These are phyloP conservation scores for Erythrocebus patas DNA, from an alignment of 2,113 vertebrate species.

Conservation along the genomic window DNA sequence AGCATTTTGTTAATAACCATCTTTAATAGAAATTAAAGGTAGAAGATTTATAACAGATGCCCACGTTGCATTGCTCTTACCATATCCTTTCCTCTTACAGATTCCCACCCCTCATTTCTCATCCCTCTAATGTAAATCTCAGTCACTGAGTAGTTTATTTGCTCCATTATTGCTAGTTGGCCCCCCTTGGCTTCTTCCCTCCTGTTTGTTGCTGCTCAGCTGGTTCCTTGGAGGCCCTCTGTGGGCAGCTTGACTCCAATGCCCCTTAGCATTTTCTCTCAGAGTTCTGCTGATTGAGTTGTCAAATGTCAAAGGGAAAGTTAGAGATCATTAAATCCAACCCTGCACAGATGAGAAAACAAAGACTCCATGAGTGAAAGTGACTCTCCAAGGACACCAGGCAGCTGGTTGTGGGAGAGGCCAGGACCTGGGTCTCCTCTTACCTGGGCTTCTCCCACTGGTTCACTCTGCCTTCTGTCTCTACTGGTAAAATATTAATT, in stretches of 20 bases:
- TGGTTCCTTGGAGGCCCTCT: neutral
- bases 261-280: neutral
- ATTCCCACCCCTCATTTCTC: neutral
- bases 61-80: neutral
- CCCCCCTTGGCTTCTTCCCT: neutral
- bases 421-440: neutral
- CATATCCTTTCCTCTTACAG: neutral
- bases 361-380: neutral
- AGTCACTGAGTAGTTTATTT: neutral
- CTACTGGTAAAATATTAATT: neutral
- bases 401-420: accelerated
- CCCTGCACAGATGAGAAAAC: neutral
- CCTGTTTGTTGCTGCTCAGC: neutral
- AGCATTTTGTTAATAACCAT: neutral
- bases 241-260: neutral
- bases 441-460: neutral
- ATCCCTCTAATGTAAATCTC: neutral
- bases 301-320: neutral
- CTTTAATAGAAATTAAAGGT: neutral
- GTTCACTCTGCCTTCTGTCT: neutral
- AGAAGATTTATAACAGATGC: neutral
- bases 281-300: neutral
- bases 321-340: neutral
- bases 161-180: neutral
- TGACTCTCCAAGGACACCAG: neutral